Evolutionary conservation across 2,888 invertebrate genomes (phyloP).

Genomic region (Anagyrus pseudococci): DNA sequence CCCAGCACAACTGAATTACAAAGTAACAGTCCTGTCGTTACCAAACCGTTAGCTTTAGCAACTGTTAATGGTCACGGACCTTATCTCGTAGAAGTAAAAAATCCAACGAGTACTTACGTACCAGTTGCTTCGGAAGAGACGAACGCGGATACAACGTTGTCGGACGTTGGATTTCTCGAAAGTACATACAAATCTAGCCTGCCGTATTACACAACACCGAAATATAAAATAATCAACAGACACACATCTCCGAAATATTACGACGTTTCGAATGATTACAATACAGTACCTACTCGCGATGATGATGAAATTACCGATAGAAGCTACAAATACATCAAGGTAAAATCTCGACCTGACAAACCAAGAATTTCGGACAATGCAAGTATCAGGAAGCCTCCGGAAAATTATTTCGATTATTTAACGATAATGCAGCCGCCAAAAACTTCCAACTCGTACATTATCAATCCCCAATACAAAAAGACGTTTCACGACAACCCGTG

Average conservation of each 20-base stretch:
- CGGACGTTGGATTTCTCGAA: neutral
- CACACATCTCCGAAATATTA: neutral
- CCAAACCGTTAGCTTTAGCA: constrained; percentile 40
- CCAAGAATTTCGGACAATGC: constrained; percentile 12
- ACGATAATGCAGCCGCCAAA: constrained; percentile 12
- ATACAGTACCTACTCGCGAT: neutral
- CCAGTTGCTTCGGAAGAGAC: constrained; percentile 5
- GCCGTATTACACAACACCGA: neutral
- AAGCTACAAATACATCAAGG: neutral
- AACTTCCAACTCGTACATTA: constrained; percentile 3
- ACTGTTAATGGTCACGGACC: constrained; percentile 42
- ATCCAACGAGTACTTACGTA: constrained; percentile 7
- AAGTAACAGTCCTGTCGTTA: constrained; percentile 29
- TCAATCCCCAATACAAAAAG: constrained; percentile 23
- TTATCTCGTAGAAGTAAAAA: constrained; percentile 36
- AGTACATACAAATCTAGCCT: too few species aligned
- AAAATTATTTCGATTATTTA: constrained; percentile 9
- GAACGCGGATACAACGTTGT: neutral
- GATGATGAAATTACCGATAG: neutral
- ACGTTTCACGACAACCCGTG: constrained; percentile 12
- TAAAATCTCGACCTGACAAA: neutral
- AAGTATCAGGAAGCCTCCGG: constrained; percentile 14
- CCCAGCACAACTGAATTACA: constrained; percentile 26
- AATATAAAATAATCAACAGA: neutral
- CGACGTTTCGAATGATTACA: neutral